Percentiles rank a stretch among this genome's conserved stretches.
phyloP scores from a whole-genome alignment of 2,888 invertebrate species.

The Nymphalis c-album region DNA sequence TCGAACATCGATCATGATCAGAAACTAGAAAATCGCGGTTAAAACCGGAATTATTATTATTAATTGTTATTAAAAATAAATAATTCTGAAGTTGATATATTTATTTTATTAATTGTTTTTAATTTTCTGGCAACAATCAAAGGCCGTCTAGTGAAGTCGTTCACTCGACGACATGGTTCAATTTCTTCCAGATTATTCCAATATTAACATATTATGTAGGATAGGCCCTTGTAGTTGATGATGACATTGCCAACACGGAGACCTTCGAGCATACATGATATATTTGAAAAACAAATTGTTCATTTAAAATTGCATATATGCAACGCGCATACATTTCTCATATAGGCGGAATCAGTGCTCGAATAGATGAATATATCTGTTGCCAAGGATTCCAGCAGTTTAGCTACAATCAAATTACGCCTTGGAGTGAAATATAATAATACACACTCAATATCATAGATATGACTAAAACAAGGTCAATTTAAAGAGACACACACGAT shows the following conservation, averaged over 20 bases:
- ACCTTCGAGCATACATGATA: constrained; percentile 32
- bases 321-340: constrained; percentile 39
- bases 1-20: too few relatives aligned
- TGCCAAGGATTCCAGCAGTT: constrained; percentile 27
- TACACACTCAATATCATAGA: too few relatives aligned
- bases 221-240: constrained; percentile 44
- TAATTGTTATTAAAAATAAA: too few relatives aligned
- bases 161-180: constrained; percentile 4
- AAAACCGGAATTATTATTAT: too few relatives aligned
- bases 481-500: too few relatives aligned
- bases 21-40: too few relatives aligned
- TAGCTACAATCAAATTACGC: constrained; percentile 17
- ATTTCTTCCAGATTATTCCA: constrained; percentile 53
- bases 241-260: constrained; percentile 40
- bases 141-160: background rate
- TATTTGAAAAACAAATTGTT: constrained; percentile 42
- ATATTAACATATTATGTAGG: constrained; percentile 48
- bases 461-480: background rate
- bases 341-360: constrained; percentile 39
- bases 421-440: constrained; percentile 7
- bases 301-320: constrained; percentile 49
- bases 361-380: constrained; percentile 33
- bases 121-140: background rate
- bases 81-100: background rate
- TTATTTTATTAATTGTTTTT: background rate